Evolutionary conservation across 2,888 invertebrate species (phyloP), one percentile per base, ranked within the genome.

Genomic region (Lycophotia porphyrea): DNA sequence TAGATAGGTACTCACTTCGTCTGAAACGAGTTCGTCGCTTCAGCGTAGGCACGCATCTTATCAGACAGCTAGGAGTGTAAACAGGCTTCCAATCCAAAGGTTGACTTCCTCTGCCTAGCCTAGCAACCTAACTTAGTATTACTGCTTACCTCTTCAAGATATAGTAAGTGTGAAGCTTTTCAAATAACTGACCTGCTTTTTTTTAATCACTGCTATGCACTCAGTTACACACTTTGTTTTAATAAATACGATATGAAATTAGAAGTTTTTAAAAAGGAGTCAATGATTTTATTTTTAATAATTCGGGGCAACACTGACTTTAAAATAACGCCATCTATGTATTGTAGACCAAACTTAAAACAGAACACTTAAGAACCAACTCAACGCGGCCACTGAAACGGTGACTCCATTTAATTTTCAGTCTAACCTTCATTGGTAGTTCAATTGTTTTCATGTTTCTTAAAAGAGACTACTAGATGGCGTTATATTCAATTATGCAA

Each of bases 301-400:
- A 34, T 21, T 58, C 2, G 1, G 11, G 21, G 49, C 49, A 39
- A 31, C 1, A 34, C 5, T 31, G 2, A 44, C 1, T 15, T 47
- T 2, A 5, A 34, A 27, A 49, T 15, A 64, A 27, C 81, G 52
- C 61, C 75, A 78, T 80, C 78, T 78, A 27, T 74, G 47, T 8
- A 18, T 7, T 8, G 15, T 9, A 0, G 21, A 34, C 18, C 4
- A 11, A 61, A n/a, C 39, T n/a, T 18, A 15, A 36, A 61, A 13
- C 4, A 15, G 5, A 34, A 18, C 21, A 27, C 21, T 31, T 5
- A 11, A 7, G 27, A 5, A 0, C 9, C 2, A 34, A 11, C n/a
- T 39, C 21, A 21, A 8, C 15, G 44, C 11, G 2, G 11, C 21
- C 0, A 11, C 42, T 61, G 15, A 47, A 31, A 47, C 27, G 1